These are phyloP conservation scores for Hippolais icterina DNA, from an alignment of 2,113 vertebrate genomes.

Conservation along the genomic window DNA sequence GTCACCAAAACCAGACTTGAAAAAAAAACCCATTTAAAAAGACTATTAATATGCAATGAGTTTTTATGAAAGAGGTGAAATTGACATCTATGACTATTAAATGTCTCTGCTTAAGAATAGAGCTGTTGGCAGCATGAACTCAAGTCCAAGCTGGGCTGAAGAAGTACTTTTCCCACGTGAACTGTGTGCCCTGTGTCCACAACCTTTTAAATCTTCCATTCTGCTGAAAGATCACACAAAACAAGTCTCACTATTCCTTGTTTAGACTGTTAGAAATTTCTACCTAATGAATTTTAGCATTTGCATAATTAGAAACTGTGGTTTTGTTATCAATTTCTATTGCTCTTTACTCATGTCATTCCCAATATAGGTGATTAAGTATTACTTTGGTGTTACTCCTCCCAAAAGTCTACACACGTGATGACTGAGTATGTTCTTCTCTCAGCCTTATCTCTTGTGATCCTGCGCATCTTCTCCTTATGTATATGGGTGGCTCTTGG, in stretches of 20 bases:
- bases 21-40: background rate
- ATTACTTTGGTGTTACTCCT: background rate
- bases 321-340: background rate
- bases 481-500: background rate
- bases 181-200: background rate
- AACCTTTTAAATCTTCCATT: background rate
- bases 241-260: background rate
- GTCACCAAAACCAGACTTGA: conserved; percentile 4
- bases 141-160: background rate
- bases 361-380: background rate
- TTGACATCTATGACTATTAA: background rate
- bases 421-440: background rate
- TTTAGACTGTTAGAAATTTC: background rate
- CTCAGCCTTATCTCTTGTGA: background rate
- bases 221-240: background rate
- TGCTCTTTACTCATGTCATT: background rate
- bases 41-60: background rate
- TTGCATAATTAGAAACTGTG: background rate
- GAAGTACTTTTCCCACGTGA: background rate
- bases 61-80: conserved; percentile 13
- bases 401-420: background rate
- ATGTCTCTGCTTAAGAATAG: background rate
- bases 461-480: background rate
- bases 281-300: background rate
- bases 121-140: background rate